These are phyloP conservation scores for Drosophila pseudoananassae DNA, from an alignment of 1,140 invertebrate species.

Conservation along the genomic window DNA sequence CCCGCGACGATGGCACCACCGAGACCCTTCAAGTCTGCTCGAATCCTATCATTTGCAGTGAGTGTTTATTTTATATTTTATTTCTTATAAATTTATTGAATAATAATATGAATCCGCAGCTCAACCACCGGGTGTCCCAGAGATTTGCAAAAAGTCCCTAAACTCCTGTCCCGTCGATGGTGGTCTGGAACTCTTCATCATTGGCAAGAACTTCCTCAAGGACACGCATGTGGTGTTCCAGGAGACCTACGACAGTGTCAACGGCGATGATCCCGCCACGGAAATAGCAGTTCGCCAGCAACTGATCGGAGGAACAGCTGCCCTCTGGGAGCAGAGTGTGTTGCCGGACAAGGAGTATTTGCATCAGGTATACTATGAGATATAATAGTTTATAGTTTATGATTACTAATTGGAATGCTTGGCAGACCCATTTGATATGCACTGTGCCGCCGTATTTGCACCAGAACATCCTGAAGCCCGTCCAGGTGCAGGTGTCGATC, in stretches of 20 bases:
- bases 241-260: conserved; percentile 85
- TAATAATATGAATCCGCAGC: conserved; percentile 86
- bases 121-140: conserved; percentile 97
- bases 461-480: conserved; percentile 87
- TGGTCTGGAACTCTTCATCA: conserved; percentile 95
- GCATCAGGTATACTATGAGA: no score
- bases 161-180: conserved; percentile 91
- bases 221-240: conserved; percentile 96
- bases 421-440: conserved; percentile 96
- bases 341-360: conserved; percentile 93
- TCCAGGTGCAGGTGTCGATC: conserved; percentile 91
- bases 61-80: conserved; percentile 85
- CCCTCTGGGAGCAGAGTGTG: conserved; percentile 91
- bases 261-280: conserved; percentile 66
- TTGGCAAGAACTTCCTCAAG: conserved; percentile 98
- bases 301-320: conserved; percentile 71
- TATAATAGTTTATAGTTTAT: no score
- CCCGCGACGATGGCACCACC: conserved; percentile 88
- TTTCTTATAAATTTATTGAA: neutral
- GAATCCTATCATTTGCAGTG: conserved; percentile 97
- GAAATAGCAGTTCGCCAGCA: conserved; percentile 71
- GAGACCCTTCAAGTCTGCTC: conserved; percentile 97
- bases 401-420: neutral
- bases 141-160: conserved; percentile 97
- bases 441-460: conserved; percentile 92